phyloP scores from a whole-genome alignment of 2,797 vertebrate species.

The Etheostoma nigrum region DNA sequence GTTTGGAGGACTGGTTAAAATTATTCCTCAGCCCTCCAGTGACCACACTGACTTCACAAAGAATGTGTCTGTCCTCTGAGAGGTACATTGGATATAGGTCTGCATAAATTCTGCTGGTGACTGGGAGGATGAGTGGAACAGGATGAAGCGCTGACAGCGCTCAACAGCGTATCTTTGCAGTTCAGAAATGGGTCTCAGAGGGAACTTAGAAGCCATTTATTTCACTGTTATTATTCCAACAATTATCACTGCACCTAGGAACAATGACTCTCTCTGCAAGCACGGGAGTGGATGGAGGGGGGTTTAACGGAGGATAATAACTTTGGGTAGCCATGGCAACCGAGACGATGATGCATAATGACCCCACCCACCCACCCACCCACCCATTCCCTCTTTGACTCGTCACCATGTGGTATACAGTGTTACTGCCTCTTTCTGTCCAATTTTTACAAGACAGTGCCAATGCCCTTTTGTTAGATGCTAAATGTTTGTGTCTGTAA shows the following conservation, averaged over 20 bases:
- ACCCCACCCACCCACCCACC: neutral
- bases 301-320: constrained; percentile 35
- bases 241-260: constrained; percentile 54
- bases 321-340: constrained; percentile 37
- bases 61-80: neutral
- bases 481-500: neutral
- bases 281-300: constrained; percentile 4
- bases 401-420: neutral
- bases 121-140: neutral
- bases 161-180: neutral
- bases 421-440: neutral
- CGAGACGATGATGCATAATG: constrained; percentile 11
- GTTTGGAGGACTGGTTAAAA: too few relatives aligned
- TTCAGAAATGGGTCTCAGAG: constrained; percentile 17
- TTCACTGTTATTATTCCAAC: constrained; percentile 43
- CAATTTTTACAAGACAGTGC: neutral
- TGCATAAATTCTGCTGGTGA: neutral
- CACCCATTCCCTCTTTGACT: constrained; percentile 7
- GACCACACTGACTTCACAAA: neutral
- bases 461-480: neutral
- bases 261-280: constrained; percentile 43
- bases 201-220: constrained; percentile 24
- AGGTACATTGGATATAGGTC: neutral
- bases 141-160: neutral
- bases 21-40: too few relatives aligned